A percentile compares a stretch with the other conserved stretches of the same genome.
Conservation (phyloP, 2,888 invertebrate species). For the Andrena praecox region DNA sequence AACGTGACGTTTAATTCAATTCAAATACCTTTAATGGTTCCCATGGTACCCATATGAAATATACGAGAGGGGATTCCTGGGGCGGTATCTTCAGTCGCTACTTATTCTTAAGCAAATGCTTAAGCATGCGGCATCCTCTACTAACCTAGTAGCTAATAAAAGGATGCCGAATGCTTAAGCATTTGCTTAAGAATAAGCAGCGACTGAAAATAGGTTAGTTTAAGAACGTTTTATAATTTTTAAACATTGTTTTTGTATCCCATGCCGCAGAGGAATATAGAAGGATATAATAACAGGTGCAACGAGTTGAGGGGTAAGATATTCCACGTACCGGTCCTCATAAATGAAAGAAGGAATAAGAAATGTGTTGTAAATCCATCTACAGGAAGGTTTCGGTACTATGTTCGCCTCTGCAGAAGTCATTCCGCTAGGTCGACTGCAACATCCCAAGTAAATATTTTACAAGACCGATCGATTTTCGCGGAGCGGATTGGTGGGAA, state of each 20-base stretch:
- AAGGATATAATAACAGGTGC: neutral
- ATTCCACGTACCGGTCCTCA: neutral
- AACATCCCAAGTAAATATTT: constrained; percentile 70
- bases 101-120: no score
- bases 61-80: no score
- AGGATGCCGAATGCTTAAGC: no score
- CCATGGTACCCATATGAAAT: neutral
- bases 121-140: no score
- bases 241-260: neutral
- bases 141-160: no score
- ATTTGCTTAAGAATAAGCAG: no score
- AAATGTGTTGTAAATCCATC: constrained; percentile 28
- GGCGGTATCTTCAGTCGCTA: no score
- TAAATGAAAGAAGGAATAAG: constrained; percentile 18
- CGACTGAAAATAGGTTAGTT: no score
- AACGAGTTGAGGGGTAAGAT: neutral
- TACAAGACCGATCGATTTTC: constrained; percentile 60
- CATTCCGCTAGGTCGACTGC: constrained; percentile 45
- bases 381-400: constrained; percentile 9
- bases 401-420: constrained; percentile 8
- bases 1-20: no score
- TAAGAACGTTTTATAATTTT: neutral
- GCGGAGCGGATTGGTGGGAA: constrained; percentile 39
- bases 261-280: neutral
- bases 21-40: no score